Conservation (phyloP, 2,888 invertebrate species). For the Drosophila birchii region DNA sequence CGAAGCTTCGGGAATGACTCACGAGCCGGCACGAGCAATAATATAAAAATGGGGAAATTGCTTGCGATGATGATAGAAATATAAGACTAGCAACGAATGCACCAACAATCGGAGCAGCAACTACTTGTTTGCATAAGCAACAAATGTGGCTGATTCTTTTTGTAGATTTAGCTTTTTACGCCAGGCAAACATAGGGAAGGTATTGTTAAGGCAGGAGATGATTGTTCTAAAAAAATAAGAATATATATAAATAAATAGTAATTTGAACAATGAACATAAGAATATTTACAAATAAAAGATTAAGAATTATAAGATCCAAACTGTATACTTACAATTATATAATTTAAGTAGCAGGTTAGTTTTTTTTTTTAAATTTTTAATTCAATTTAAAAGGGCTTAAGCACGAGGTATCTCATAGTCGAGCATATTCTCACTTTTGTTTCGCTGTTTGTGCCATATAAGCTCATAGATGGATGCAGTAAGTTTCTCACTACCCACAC, state of each 20-base stretch:
- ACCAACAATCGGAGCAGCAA: slow-evolving; percentile 36
- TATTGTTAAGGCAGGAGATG: no score
- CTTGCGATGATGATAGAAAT: slow-evolving; percentile 58
- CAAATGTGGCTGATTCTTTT: slow-evolving; percentile 38
- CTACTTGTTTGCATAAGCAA: slow-evolving; percentile 73
- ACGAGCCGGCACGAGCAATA: slow-evolving; percentile 69
- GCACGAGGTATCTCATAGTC: neutral
- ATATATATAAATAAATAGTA: neutral
- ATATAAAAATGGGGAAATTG: slow-evolving; percentile 69
- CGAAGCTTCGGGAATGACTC: slow-evolving; percentile 59
- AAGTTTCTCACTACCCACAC: neutral
- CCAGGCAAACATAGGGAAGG: neutral
- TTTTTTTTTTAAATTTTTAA: no score
- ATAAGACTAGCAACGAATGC: slow-evolving; percentile 26
- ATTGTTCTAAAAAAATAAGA: neutral
- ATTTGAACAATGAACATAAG: neutral
- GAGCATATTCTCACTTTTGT: neutral
- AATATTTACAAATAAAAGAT: neutral
- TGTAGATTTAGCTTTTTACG: slow-evolving; percentile 10
- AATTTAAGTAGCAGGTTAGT: no score
- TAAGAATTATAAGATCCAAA: neutral
- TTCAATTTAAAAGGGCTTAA: no score
- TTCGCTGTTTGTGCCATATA: neutral
- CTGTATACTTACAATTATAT: neutral
- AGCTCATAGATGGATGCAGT: neutral